Conservation (phyloP, 2,888 invertebrate species). For the Unio delphinus region DNA sequence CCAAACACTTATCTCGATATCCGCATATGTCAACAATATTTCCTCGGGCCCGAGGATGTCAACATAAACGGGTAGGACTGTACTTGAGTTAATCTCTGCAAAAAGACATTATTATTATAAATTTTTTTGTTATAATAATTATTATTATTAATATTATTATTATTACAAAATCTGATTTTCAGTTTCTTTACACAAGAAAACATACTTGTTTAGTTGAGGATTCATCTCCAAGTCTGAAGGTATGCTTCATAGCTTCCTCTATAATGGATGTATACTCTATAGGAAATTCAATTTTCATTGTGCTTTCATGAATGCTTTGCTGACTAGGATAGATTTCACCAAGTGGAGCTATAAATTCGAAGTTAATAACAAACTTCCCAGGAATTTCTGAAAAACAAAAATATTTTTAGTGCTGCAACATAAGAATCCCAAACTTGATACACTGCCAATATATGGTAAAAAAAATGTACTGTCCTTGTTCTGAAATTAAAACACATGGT, state of each 20-base stretch:
- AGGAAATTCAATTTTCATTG: constrained; percentile 16
- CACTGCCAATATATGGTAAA: too few species aligned
- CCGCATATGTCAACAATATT: too few species aligned
- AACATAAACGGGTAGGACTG: too few species aligned
- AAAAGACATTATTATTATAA: too few species aligned
- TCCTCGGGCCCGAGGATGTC: too few species aligned
- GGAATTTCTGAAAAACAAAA: constrained; percentile 4
- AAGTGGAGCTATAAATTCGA: constrained; percentile 9
- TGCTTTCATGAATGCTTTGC: constrained; percentile 15
- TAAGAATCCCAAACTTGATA: too few species aligned
- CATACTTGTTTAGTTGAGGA: neutral
- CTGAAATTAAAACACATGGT: too few species aligned
- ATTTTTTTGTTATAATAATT: too few species aligned
- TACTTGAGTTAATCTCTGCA: too few species aligned
- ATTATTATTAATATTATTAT: neutral
- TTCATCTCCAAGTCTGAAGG: constrained; percentile 7
- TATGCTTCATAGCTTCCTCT: constrained; percentile 14
- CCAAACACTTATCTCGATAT: too few species aligned
- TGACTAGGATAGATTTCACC: constrained; percentile 23
- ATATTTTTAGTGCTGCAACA: neutral
- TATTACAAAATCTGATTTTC: too few species aligned
- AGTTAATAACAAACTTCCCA: neutral
- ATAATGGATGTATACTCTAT: constrained; percentile 1
- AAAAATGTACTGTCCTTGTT: too few species aligned
- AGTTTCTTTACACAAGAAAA: constrained; percentile 15